phyloP scores from a whole-genome alignment of 1,140 invertebrate genomes.

The Aphidius gifuensis region DNA sequence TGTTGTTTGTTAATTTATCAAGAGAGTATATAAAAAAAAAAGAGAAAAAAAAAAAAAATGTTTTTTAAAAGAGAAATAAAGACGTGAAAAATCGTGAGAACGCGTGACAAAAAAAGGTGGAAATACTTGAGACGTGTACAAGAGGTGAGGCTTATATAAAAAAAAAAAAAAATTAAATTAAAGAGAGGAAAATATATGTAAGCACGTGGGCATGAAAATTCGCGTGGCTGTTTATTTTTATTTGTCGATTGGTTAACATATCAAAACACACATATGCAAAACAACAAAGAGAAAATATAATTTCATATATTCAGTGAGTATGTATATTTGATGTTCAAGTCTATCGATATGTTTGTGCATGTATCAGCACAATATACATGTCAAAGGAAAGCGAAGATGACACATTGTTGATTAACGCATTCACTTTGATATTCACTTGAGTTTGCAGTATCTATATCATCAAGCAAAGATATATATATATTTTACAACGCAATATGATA shows the following conservation, averaged over 20 bases:
- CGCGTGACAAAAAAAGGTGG: slow-evolving; percentile 16
- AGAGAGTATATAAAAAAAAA: neutral
- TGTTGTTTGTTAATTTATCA: neutral
- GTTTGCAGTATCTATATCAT: no score
- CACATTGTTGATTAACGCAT: slow-evolving; percentile 33
- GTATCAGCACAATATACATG: no score
- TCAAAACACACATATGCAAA: slow-evolving; percentile 5
- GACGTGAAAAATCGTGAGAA: slow-evolving; percentile 21
- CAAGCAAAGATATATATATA: no score
- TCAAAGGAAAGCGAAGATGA: neutral
- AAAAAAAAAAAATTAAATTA: neutral
- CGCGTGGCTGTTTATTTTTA: slow-evolving; percentile 21
- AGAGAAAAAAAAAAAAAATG: no score
- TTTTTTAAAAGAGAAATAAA: no score
- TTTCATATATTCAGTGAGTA: no score
- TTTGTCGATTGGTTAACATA: slow-evolving; percentile 28
- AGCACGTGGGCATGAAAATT: slow-evolving; percentile 21
- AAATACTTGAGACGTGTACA: slow-evolving; percentile 18
- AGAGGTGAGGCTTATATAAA: slow-evolving; percentile 3
- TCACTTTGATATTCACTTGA: slow-evolving; percentile 29
- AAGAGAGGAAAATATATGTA: slow-evolving; percentile 14
- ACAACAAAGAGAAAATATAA: neutral
- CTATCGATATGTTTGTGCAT: neutral
- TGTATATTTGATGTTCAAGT: neutral
- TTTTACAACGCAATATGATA: no score